A percentile compares a stretch with the other conserved stretches of the same genome.
phyloP scores from a whole-genome alignment of 2,113 vertebrate genomes.

The Pseudopipra pipra region DNA sequence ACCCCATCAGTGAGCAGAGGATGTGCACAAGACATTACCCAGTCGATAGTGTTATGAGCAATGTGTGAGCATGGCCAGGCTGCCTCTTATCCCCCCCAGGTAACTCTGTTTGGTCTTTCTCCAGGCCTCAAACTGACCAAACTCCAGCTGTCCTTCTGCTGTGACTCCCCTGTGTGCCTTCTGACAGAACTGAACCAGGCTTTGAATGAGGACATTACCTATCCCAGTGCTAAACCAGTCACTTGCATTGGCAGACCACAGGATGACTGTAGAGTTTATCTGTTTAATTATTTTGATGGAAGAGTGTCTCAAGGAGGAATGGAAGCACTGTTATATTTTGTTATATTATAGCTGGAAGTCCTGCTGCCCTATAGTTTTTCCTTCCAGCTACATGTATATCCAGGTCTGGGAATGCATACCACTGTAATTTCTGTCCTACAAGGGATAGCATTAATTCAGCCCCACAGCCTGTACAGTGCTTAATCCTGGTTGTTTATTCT shows the following conservation, averaged over 20 bases:
- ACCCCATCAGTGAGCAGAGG: not conserved
- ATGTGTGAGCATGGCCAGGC: not conserved
- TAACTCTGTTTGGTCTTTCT: not conserved
- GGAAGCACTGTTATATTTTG: not conserved
- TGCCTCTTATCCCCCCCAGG: not conserved
- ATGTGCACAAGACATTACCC: not conserved
- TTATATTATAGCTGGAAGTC: not conserved
- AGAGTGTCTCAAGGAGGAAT: not conserved
- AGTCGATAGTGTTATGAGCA: too few relatives aligned
- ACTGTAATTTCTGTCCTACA: not conserved
- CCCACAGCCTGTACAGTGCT: not conserved
- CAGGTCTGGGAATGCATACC: not conserved
- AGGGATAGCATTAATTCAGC: not conserved
- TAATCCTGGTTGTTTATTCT: not conserved
- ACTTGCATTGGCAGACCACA: not conserved
- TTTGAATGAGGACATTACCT: not conserved
- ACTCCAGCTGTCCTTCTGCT: not conserved
- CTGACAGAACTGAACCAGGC: not conserved
- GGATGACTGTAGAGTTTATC: not conserved
- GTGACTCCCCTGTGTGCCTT: not conserved
- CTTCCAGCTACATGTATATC: not conserved
- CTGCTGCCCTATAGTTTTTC: not conserved
- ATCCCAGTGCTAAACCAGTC: fast-evolving
- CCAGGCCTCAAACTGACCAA: not conserved
- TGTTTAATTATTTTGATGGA: not conserved